phyloP scores from a whole-genome alignment of 2,888 invertebrate species.

The Dryobota labecula region DNA sequence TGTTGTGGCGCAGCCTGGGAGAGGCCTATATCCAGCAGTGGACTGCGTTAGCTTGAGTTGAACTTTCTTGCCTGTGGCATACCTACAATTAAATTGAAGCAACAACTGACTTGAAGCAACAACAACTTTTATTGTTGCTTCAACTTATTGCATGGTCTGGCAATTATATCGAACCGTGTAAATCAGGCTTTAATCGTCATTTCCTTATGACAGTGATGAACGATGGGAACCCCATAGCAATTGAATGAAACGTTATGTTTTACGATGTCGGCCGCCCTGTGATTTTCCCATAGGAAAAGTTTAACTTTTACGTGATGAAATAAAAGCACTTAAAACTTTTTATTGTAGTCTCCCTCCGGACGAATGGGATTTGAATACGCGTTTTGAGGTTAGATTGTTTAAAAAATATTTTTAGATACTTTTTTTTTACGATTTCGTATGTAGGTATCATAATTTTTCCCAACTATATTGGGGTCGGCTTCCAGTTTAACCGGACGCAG shows the following conservation, averaged over 20 bases:
- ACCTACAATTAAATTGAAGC: not conserved
- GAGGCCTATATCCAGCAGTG: too few species aligned
- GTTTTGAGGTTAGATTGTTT: slow-evolving; percentile 9
- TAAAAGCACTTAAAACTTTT: slow-evolving; percentile 61
- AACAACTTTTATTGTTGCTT: not conserved
- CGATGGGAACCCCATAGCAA: slow-evolving; percentile 33
- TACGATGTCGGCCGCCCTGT: slow-evolving; percentile 19
- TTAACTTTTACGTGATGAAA: slow-evolving; percentile 43
- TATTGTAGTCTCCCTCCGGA: slow-evolving; percentile 21
- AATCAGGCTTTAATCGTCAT: slow-evolving; percentile 28
- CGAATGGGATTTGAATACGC: slow-evolving; percentile 16
- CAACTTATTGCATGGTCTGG: not conserved
- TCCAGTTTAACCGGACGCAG: too few species aligned
- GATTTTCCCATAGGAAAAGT: slow-evolving; percentile 50
- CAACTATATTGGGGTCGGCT: too few species aligned
- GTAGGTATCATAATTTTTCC: not conserved
- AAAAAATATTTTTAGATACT: not conserved
- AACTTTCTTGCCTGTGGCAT: too few species aligned
- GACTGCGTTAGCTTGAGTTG: too few species aligned
- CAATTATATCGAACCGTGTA: not conserved
- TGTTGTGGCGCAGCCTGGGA: too few species aligned
- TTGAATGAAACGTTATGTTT: slow-evolving; percentile 42
- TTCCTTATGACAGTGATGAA: slow-evolving; percentile 49
- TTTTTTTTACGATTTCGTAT: slow-evolving; percentile 5
- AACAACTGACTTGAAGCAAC: not conserved